Evolutionary conservation across 2,888 invertebrate genomes (phyloP), one percentile per base, ranked within the genome.

Genomic region (Nymphalis urticae): DNA sequence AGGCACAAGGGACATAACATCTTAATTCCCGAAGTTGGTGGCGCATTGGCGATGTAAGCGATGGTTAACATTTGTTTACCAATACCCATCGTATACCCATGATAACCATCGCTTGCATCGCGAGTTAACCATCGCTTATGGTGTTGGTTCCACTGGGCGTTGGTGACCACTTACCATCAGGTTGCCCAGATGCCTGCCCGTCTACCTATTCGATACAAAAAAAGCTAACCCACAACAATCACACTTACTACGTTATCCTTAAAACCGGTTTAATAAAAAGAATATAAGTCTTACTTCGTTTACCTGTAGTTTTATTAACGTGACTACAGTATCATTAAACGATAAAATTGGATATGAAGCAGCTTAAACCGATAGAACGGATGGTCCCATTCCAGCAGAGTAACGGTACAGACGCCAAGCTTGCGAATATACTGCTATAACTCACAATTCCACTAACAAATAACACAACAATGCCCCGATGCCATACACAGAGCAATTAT

Each of bases 381-480:
- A 82, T 85, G 90, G 85, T 87, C 89, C 82, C 90, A 91, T 91
- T 91, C 88, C 88, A 68, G 71, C 68, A 71, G 67, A 73, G 75
- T 90, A 90, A 90, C 91, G 90, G 90, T 86, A 87, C 80, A 74
- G 72, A 74, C 79, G 79, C 78, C 79, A 77, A 56, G 80, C 79
- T 85, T 77, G 85, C 84, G 79, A 87, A 87, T 77, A 78, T 75
- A 73, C 73, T 74, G 76, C 76, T 76, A 74, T 74, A 77, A 74
- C 70, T 75, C 74, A 72, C 76, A 77, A 75, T 78, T 75, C 76
- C 24, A 62, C 54, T 54, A 62, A 66, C 24, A 62, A 66, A 66
- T 66, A 66, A 54, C 48, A 66, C 48, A 69, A 69, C 61, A 69
- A 68, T 61, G 21, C 48, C 16, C 24, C 47, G 16, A 58, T 50